Base-by-base conservation (phyloP, 2,888 invertebrate species). In the Heteromyza rotundicornis region DNA sequence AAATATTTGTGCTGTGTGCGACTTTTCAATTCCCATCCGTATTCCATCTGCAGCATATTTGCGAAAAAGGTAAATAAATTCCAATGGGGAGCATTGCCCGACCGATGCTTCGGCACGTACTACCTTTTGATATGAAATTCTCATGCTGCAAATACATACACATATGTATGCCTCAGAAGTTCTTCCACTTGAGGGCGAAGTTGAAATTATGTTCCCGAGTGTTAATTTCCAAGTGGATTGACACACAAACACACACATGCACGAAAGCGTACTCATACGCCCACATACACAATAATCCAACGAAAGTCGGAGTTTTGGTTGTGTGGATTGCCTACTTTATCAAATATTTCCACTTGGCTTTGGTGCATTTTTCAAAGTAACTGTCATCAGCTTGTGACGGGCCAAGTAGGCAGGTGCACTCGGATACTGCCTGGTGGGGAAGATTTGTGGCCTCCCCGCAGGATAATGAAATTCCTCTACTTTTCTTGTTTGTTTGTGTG, bases 31-130 rank as follows among this genome's bases (percentile, higher is more conserved):
- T 50, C 35, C 12, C 50, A 19, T 32, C 7, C 51, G 20, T 40
- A 14, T 36, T 57, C 47, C 56, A 47, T 49, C 54, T 60, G 61
- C 64, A 62, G 60, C 58, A n/a, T n/a, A n/a, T n/a, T n/a, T n/a
- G n/a, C n/a, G n/a, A 58, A 64, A 54, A 27, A 54, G 58, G 57
- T 54, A 49, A 50, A 57, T 63, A 61, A 69, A 70, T 70, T 68
- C 65, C 66, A 68, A 59, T 60, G 47, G 62, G 67, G 74, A 71
- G 74, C 74, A 74, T 68, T 74, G 75, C 68, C 68, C 76, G 70
- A 66, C 54, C 20, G 59, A 64, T 60, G 62, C 72, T 72, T 74
- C 57, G 72, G 64, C 72, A 68, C 68, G 74, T 72, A 64, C 74
- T 64, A 10, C 54, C 64, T 49, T 58, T 58, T 54, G 24, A 16